These are phyloP conservation scores for Rhynchopsitta pachyrhyncha DNA, from an alignment of 2,113 vertebrate species.

Conservation along the genomic window DNA sequence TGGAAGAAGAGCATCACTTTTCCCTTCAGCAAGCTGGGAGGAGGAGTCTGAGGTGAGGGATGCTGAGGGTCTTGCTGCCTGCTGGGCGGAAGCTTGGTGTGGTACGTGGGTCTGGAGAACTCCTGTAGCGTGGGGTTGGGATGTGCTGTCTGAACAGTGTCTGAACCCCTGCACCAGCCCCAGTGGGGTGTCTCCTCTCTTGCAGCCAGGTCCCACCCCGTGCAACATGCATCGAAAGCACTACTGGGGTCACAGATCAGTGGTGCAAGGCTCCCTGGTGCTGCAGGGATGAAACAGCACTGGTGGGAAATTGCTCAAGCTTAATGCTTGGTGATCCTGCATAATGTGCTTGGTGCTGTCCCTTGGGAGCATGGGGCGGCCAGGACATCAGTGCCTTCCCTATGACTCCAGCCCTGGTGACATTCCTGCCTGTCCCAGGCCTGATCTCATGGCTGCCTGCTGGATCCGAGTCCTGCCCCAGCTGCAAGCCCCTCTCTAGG, in stretches of 20 bases:
- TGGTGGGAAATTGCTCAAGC: neutral
- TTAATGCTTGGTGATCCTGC: neutral
- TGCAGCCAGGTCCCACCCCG: neutral
- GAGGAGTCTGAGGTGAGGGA: neutral
- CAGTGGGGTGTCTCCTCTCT: rapidly evolving
- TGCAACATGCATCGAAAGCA: neutral
- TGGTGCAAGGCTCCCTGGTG: neutral
- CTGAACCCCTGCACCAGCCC: neutral
- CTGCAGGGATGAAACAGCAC: rapidly evolving
- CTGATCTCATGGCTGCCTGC: neutral
- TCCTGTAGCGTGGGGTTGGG: neutral
- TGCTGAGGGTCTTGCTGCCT: neutral
- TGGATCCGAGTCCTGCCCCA: neutral
- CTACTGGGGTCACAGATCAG: neutral
- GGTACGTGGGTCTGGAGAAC: neutral
- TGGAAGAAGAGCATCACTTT: neutral
- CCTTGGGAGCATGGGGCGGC: rapidly evolving
- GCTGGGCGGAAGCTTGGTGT: neutral
- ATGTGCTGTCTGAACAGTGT: neutral
- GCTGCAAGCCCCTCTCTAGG: neutral
- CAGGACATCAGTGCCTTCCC: neutral
- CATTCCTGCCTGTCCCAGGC: neutral
- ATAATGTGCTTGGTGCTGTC: rapidly evolving
- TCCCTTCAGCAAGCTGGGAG: neutral
- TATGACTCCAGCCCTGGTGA: rapidly evolving